phyloP scores from a whole-genome alignment of 2,888 invertebrate species.

The Cephus runcator region DNA sequence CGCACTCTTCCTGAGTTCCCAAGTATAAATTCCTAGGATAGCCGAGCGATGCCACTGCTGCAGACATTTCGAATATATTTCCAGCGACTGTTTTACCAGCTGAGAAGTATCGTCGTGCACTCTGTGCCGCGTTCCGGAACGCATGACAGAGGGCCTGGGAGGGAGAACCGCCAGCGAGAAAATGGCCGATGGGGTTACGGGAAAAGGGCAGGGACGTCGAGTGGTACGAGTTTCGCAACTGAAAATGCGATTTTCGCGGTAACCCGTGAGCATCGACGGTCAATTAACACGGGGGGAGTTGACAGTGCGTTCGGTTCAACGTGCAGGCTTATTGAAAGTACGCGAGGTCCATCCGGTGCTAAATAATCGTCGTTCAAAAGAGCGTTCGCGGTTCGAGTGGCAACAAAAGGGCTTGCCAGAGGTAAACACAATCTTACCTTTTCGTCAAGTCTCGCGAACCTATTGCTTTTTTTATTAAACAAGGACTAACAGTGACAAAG shows the following conservation, averaged over 20 bases:
- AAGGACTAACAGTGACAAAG: background rate
- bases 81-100: slow-evolving; percentile 7
- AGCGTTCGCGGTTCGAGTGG: slow-evolving; percentile 51
- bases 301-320: slow-evolving; percentile 14
- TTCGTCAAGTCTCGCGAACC: slow-evolving; percentile 20
- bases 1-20: background rate
- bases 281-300: slow-evolving; percentile 15
- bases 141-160: slow-evolving; percentile 26
- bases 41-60: background rate
- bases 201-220: slow-evolving; percentile 64
- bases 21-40: background rate
- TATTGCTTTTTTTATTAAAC: slow-evolving; percentile 9
- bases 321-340: slow-evolving; percentile 5
- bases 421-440: slow-evolving; percentile 52
- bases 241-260: slow-evolving; percentile 41
- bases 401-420: slow-evolving; percentile 53
- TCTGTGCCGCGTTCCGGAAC: slow-evolving; percentile 1
- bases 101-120: slow-evolving; percentile 8
- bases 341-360: slow-evolving; percentile 3
- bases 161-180: slow-evolving; percentile 56
- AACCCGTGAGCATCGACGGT: slow-evolving; percentile 23
- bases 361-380: slow-evolving; percentile 38
- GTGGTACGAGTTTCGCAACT: slow-evolving; percentile 47
- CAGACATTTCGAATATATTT: background rate
- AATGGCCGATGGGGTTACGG: slow-evolving; percentile 62